Base-by-base conservation (phyloP, 2,113 vertebrate genomes). In the Aptenodytes patagonicus region DNA sequence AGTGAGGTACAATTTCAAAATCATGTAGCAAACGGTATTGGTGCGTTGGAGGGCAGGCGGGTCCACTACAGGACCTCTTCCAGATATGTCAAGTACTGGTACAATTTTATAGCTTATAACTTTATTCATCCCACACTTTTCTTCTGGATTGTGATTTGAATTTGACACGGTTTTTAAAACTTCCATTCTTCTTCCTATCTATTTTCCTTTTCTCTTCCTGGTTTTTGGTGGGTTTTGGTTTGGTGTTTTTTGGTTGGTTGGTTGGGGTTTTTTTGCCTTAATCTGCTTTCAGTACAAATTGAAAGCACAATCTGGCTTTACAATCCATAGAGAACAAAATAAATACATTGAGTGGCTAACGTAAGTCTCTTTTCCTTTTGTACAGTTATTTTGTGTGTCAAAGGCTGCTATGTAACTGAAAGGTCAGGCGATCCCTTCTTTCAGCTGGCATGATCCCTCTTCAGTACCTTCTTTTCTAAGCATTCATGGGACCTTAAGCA, bases 21-120 rank as follows among this genome's bases (percentile, higher is more conserved):
- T 31, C 18, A 15, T 16, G 5, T 49, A 64, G 11, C 42, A 46
- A 75, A 40, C 13, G 7, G 52, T 79, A 17, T 36, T 58, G 40
- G 2, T 49, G 20, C 10, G 0, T 25, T 71, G 24, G 0, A 11
- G 13, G 2, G 0, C 9, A 17, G 72, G 22, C 46, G 32, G 6
- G 32, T 29, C 72, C 10, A 12, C 36, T 72, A 9, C 10, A 54
- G 58, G 54, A n/a, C 13, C 8, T 88, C 62, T 90, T 85, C 40
- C 32, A 77, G 62, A 24, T 77, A 5, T 2, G 3, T 57, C 14
- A 55, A 22, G 11, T 60, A 60, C 34, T 7, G 3, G 7, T 72
- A 38, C 13, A 36, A 8, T 88, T 90, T n/a, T 61, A 19, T 29
- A 49, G 22, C 18, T 58, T 62, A 38, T 34, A 25, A 28, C 16